Percentiles rank a stretch among this genome's conserved stretches.
Conservation (phyloP, 2,797 vertebrate species). For the Phoxinus dragarum region DNA sequence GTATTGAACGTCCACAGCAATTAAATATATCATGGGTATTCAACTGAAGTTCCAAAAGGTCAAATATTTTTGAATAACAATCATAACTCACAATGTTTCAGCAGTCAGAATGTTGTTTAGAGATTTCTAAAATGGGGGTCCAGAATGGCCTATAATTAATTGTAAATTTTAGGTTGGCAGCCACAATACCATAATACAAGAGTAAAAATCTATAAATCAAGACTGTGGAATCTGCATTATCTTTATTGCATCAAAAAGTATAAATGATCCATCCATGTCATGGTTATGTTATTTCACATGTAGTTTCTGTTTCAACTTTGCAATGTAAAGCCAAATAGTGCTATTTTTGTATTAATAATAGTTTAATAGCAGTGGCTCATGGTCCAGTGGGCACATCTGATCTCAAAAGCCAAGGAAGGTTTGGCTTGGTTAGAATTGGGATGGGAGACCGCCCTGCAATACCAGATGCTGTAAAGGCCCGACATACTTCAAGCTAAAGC, state of each 20-base stretch:
- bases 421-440: not conserved
- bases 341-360: not conserved
- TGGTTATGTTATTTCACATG: no score
- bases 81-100: conserved; percentile 17
- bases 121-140: not conserved
- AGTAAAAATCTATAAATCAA: not conserved
- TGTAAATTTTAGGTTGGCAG: not conserved
- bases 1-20: not conserved
- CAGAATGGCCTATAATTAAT: not conserved
- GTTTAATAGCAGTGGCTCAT: not conserved
- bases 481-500: not conserved
- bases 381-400: not conserved
- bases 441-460: not conserved
- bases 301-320: no score
- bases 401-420: not conserved
- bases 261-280: no score
- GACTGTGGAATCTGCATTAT: no score
- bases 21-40: not conserved
- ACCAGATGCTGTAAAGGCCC: not conserved
- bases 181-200: not conserved
- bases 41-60: not conserved
- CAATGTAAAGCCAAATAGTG: no score
- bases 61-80: not conserved
- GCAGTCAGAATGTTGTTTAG: not conserved
- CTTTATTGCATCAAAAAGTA: no score